These are phyloP conservation scores for Zaprionus inermis DNA, from an alignment of 1,140 invertebrate species.

Conservation along the genomic window DNA sequence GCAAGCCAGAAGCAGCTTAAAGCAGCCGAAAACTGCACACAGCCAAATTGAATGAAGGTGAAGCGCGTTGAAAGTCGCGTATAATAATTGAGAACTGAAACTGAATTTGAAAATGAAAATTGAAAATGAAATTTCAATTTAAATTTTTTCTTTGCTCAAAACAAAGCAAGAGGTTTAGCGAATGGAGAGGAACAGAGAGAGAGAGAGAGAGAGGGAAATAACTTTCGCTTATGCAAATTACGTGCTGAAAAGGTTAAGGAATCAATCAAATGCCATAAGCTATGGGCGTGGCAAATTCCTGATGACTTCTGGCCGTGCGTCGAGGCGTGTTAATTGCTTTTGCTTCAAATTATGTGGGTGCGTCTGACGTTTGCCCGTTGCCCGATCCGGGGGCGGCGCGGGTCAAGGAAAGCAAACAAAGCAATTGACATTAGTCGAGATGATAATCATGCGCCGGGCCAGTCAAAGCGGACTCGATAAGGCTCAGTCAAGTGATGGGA, in stretches of 20 bases:
- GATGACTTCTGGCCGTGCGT: slow-evolving; percentile 37
- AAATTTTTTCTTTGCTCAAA: slow-evolving; percentile 20
- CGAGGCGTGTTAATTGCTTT: slow-evolving; percentile 70
- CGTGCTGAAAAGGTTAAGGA: slow-evolving; percentile 52
- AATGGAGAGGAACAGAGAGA: not conserved
- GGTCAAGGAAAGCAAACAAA: not conserved
- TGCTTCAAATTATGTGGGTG: slow-evolving; percentile 24
- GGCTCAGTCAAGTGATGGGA: not conserved
- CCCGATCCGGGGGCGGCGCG: not conserved
- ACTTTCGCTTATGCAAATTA: slow-evolving; percentile 67
- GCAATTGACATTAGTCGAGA: not conserved
- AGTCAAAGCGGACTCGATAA: not conserved
- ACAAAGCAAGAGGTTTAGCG: slow-evolving; percentile 33
- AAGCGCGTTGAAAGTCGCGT: slow-evolving; percentile 40
- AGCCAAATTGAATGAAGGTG: slow-evolving; percentile 66
- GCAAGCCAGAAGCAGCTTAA: not conserved
- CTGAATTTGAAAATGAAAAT: slow-evolving; percentile 68
- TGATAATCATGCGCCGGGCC: not conserved
- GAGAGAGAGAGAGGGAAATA: not conserved
- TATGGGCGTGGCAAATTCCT: slow-evolving; percentile 38
- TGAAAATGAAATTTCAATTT: slow-evolving; percentile 74
- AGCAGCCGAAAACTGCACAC: slow-evolving; percentile 10
- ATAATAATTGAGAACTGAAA: slow-evolving; percentile 66
- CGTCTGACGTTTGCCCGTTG: slow-evolving; percentile 3
- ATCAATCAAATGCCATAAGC: slow-evolving; percentile 64